These are phyloP conservation scores for Nomada ruficornis DNA, from an alignment of 2,888 invertebrate species.

Conservation along the genomic window DNA sequence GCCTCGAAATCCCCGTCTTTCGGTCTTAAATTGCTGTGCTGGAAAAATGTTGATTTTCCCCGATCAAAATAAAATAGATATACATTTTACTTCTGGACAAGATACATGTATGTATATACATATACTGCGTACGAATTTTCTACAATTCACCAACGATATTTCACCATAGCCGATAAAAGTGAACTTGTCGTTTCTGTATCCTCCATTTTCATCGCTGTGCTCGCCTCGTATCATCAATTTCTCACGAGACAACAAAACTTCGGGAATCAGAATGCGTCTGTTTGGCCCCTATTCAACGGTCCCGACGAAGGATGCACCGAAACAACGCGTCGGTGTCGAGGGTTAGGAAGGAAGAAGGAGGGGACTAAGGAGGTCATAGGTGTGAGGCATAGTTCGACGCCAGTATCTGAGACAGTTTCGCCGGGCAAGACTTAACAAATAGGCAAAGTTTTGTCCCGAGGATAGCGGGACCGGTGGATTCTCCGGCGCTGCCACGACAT, in stretches of 20 bases:
- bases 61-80: too few species aligned
- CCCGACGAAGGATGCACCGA: slow-evolving; percentile 60
- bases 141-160: too few species aligned
- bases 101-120: too few species aligned
- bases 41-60: background rate
- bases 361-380: slow-evolving; percentile 65
- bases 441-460: slow-evolving; percentile 82
- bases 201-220: background rate
- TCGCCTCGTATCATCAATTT: slow-evolving; percentile 40
- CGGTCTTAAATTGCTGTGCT: background rate
- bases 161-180: background rate
- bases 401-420: slow-evolving; percentile 82
- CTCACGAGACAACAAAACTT: slow-evolving; percentile 35
- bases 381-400: slow-evolving; percentile 76
- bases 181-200: background rate
- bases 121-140: too few species aligned
- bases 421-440: slow-evolving; percentile 83
- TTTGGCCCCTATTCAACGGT: slow-evolving; percentile 45
- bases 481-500: slow-evolving; percentile 80
- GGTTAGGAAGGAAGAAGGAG: slow-evolving; percentile 56
- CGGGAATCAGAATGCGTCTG: slow-evolving; percentile 39
- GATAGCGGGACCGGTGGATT: slow-evolving; percentile 76
- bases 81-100: too few species aligned
- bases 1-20: background rate
- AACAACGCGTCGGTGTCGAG: slow-evolving; percentile 27